Evolutionary conservation across 30 jellyfish, hydroid and myxozoan genomes (phyloP).

Genomic region (Aurelia sp.): DNA sequence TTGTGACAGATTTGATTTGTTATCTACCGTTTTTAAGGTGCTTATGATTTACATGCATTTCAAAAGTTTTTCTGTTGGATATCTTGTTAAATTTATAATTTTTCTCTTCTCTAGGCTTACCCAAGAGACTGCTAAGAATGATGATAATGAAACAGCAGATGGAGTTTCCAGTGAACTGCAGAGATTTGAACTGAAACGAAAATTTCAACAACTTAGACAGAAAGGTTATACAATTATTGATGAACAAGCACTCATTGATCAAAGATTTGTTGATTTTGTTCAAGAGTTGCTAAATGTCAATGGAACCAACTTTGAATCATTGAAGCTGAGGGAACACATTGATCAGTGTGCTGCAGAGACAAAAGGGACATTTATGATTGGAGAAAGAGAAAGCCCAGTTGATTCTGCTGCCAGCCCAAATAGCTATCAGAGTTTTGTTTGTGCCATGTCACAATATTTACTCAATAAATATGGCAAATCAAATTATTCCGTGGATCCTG

Average conservation of each 20-base stretch:
- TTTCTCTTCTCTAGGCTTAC: background rate
- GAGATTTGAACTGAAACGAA: conserved; percentile 8
- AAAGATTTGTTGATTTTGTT: conserved; percentile 63
- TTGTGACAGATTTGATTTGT: too few relatives aligned
- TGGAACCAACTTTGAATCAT: conserved; percentile 72
- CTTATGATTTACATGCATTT: too few relatives aligned
- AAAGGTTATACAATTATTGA: conserved; percentile 13
- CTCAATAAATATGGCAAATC: conserved; percentile 48
- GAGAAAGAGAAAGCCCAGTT: background rate
- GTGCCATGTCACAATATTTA: conserved; percentile 74
- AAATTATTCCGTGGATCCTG: background rate
- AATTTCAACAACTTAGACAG: conserved; percentile 61
- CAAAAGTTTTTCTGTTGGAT: too few relatives aligned
- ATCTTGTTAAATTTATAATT: too few relatives aligned
- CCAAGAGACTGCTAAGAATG: conserved; percentile 28
- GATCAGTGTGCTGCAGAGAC: conserved; percentile 37
- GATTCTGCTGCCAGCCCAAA: conserved; percentile 46
- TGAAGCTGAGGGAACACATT: conserved; percentile 47
- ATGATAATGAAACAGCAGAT: conserved; percentile 1
- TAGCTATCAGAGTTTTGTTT: conserved; percentile 68
- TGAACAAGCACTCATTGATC: conserved; percentile 43
- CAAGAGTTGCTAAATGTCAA: conserved; percentile 16
- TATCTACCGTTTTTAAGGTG: too few relatives aligned
- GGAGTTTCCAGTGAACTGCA: background rate
- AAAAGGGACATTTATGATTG: too few relatives aligned